Base-by-base conservation (phyloP, 2,797 vertebrate species). In the Halcyon chelicuti region DNA sequence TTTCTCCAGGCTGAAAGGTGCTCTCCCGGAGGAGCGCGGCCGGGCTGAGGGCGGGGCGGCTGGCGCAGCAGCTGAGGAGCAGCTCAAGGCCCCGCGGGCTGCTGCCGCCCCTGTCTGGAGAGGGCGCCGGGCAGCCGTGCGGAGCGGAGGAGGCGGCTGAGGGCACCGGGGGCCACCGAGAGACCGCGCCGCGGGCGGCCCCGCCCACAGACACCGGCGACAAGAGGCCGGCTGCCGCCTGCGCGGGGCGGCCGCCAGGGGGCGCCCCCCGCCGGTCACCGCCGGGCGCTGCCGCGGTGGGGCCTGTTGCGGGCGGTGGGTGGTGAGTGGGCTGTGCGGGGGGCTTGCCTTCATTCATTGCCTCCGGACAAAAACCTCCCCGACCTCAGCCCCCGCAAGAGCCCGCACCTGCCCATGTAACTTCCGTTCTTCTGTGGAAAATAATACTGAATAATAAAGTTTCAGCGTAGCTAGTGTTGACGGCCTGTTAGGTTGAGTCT, bases 261-360 rank as follows among this genome's bases (percentile, higher is more conserved):
- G 35, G 28, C 22, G n/a, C 18, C 11, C 12, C 25, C 7, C 8
- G 44, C 44, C 8, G 5, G 47, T 25, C 25, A 5, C 13, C 9
- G 55, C 17, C 4, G 20, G 37, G 37, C 37, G 37, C 37, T 39
- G 37, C 37, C 11, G 37, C 14, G 49, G 14, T 44, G 7, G 10
- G 44, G n/a, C 39, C 29, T 12, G 11, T 14, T 14, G 7, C 2
- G 31, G 26, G n/a, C 23, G 1, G 11, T 2, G 7, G 35, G 12
- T 6, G 20, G 10, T 20, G 9, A 10, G 10, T 14, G 39, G 13
- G 14, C 3, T 12, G 11, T 22, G 10, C 7, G 10, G 23, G 2
- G 13, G 7, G 23, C 10, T 10, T 58, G 13, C 5, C 14, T 13
- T 29, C 11, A 7, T 20, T 37, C 2, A 7, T 28, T 40, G 11